These are phyloP conservation scores for Pao palembangensis DNA, from an alignment of 2,113 vertebrate species.

Conservation along the genomic window DNA sequence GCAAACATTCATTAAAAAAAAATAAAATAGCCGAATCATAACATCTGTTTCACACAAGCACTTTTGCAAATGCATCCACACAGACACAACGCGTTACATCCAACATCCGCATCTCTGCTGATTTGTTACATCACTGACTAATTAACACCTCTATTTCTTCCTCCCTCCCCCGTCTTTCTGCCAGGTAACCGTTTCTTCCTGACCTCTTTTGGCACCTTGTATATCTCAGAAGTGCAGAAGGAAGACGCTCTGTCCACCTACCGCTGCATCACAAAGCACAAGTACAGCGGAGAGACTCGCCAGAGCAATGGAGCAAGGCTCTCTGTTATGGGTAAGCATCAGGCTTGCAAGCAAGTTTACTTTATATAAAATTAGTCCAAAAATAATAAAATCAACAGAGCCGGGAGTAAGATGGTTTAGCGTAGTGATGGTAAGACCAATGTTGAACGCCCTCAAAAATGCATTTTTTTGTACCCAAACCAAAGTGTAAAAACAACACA, in stretches of 20 bases:
- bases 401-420: not conserved
- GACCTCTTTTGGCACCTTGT: conserved; percentile 92
- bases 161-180: not conserved
- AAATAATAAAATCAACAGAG: not conserved
- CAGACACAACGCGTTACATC: not conserved
- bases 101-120: not conserved
- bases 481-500: not conserved
- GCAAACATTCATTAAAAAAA: not conserved
- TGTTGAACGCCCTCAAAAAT: not conserved
- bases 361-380: not conserved
- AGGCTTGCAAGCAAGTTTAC: not conserved
- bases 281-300: conserved; percentile 96
- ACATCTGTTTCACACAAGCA: not conserved
- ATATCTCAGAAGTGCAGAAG: conserved; percentile 98
- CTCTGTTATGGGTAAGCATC: conserved; percentile 89
- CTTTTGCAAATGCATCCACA: not conserved
- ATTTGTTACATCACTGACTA: conserved; percentile 17
- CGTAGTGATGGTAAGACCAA: not conserved
- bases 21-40: not conserved
- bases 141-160: not conserved
- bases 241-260: conserved; percentile 98
- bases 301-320: conserved; percentile 98
- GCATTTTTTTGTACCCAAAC: not conserved
- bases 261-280: conserved; percentile 99
- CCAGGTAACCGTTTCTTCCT: conserved; percentile 97